Conservation (phyloP, 1,140 invertebrate genomes). For the Tetramorium parvispinum region DNA sequence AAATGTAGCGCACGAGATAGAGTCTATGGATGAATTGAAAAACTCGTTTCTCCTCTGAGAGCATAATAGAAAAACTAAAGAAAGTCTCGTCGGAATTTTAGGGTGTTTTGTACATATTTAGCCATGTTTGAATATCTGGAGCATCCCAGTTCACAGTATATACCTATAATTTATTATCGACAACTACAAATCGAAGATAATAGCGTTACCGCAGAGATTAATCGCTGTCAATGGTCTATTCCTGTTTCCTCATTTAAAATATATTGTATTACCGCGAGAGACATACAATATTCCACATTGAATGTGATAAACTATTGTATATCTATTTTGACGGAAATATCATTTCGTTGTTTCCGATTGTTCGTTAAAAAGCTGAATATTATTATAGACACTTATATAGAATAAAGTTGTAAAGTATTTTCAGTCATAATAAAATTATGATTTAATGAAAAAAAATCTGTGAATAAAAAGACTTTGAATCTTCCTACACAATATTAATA, state of each 20-base stretch:
- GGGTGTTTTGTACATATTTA: neutral
- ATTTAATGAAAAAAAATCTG: neutral
- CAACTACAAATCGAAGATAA: neutral
- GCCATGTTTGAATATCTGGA: neutral
- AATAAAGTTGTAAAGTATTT: neutral
- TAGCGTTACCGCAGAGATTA: constrained; percentile 10
- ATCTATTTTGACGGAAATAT: neutral
- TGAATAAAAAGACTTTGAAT: neutral
- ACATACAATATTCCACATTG: neutral
- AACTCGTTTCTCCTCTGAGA: neutral
- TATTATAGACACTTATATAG: neutral
- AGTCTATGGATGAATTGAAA: neutral
- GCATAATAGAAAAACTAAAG: neutral
- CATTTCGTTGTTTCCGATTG: neutral
- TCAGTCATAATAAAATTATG: neutral
- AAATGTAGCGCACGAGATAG: neutral
- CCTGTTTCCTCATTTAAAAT: constrained; percentile 36
- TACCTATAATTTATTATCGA: constrained; percentile 27
- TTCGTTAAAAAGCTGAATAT: neutral
- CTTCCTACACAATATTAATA: neutral
- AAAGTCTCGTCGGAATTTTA: neutral
- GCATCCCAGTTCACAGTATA: neutral
- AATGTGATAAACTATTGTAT: neutral
- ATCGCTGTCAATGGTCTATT: neutral
- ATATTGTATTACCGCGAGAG: neutral